Percentiles rank a stretch among this genome's conserved stretches.
Evolutionary conservation across 2,888 invertebrate species (phyloP).

Genomic region (Ametastegia equiseti): DNA sequence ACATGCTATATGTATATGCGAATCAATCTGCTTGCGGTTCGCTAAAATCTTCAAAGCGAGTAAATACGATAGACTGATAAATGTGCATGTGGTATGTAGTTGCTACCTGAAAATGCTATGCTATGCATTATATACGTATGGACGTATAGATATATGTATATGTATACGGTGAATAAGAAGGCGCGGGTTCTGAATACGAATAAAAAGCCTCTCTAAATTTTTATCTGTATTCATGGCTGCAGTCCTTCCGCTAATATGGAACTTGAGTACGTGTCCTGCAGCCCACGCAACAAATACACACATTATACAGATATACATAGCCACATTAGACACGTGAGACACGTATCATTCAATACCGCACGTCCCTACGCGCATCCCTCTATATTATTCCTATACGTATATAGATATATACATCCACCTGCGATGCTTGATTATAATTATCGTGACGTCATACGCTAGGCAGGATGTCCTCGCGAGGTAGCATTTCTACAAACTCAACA

Average conservation of each 20-base stretch:
- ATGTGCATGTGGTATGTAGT: not conserved
- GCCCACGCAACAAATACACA: not conserved
- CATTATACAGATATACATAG: not conserved
- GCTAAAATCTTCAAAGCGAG: not conserved
- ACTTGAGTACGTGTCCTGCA: not conserved
- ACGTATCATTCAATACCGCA: not conserved
- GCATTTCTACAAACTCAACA: not conserved
- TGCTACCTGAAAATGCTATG: not conserved
- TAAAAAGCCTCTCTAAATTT: not conserved
- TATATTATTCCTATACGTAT: no score
- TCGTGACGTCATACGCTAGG: not conserved
- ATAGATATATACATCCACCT: not conserved
- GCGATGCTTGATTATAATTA: not conserved
- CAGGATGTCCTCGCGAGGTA: conserved; percentile 24
- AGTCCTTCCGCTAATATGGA: conserved; percentile 34
- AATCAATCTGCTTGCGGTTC: conserved; percentile 1
- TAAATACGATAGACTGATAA: not conserved
- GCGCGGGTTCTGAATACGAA: not conserved
- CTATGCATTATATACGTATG: not conserved
- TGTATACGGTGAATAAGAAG: not conserved
- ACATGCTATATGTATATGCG: no score
- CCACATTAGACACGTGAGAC: no score
- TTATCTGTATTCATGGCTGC: conserved; percentile 21
- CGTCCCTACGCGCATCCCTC: no score
- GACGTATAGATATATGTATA: not conserved